Evolutionary conservation across 2,888 invertebrate species (phyloP).

Genomic region (Atethmia centrago): DNA sequence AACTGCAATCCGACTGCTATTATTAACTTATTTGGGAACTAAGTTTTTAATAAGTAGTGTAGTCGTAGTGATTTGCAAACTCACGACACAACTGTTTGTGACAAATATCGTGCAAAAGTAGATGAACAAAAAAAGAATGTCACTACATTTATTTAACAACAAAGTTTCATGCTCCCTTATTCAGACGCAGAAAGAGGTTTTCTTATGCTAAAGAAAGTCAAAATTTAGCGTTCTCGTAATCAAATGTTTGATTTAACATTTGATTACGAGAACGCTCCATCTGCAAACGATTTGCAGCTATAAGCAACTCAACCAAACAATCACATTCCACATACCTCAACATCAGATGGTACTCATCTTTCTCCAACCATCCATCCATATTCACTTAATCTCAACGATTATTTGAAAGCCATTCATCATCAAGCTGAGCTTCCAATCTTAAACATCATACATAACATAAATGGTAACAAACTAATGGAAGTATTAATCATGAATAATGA

Average conservation of each 20-base stretch:
- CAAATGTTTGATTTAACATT: not conserved
- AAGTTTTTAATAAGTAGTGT: no score
- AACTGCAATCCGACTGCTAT: not conserved
- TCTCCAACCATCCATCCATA: constrained; percentile 29
- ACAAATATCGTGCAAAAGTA: not conserved
- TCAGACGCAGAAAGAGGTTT: not conserved
- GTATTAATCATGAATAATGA: constrained; percentile 73
- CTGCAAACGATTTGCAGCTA: constrained; percentile 17
- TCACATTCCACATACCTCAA: constrained; percentile 12
- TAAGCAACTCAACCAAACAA: constrained; percentile 9
- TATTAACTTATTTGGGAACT: not conserved
- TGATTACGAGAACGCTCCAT: not conserved
- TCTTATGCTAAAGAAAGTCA: not conserved
- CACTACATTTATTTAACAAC: no score
- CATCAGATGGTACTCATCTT: constrained; percentile 21
- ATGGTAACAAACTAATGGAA: constrained; percentile 67
- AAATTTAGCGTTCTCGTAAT: no score
- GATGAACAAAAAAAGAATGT: no score
- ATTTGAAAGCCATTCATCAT: constrained; percentile 70
- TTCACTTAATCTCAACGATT: constrained; percentile 52
- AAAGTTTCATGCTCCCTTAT: not conserved
- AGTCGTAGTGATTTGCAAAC: not conserved
- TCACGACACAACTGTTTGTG: not conserved
- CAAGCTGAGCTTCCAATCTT: constrained; percentile 62
- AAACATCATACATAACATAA: constrained; percentile 58